Percentiles rank a stretch among this genome's conserved stretches.
Evolutionary conservation across 2,113 vertebrate species (phyloP).

Genomic region (Passerina amoena): DNA sequence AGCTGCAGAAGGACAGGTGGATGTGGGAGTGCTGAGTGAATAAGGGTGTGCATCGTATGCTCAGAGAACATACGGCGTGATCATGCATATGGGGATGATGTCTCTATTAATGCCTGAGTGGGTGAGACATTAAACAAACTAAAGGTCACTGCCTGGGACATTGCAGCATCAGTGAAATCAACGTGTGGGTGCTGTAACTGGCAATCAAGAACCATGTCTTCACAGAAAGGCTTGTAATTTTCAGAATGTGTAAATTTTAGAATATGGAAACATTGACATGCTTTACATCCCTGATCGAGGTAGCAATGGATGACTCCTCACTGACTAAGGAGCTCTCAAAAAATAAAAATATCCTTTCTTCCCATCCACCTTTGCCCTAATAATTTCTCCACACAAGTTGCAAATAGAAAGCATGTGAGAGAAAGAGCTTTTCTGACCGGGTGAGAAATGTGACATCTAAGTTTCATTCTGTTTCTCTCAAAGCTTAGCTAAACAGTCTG

Average conservation of each 20-base stretch:
- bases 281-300: neutral
- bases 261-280: neutral
- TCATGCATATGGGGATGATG: neutral
- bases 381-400: neutral
- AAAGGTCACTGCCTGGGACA: neutral
- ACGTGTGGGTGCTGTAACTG: neutral
- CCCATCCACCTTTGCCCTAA: neutral
- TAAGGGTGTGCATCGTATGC: fast-evolving
- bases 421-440: neutral
- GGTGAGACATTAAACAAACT: neutral
- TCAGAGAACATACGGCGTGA: neutral
- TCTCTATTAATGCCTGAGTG: neutral
- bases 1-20: neutral
- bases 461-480: neutral
- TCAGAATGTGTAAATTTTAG: neutral
- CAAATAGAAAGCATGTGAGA: neutral
- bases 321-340: neutral
- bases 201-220: neutral
- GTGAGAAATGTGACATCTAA: neutral
- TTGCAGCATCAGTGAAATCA: neutral
- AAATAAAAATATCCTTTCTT: neutral
- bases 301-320: neutral
- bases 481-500: neutral
- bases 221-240: neutral
- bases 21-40: neutral